Evolutionary conservation across 2,113 vertebrate genomes (phyloP).

Genomic region (Balaenoptera acutorostrata): DNA sequence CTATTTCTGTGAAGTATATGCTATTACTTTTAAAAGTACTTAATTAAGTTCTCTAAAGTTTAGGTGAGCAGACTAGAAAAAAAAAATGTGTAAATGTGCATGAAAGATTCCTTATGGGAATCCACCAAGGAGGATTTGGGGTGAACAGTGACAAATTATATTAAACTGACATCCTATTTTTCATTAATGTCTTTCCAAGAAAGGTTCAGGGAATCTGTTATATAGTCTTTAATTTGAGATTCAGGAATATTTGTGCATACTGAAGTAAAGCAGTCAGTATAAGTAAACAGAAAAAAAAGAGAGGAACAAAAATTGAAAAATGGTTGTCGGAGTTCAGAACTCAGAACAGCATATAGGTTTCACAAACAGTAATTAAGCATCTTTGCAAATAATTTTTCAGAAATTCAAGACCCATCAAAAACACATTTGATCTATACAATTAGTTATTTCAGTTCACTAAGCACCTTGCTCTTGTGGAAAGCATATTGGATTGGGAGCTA

Average conservation of each 20-base stretch:
- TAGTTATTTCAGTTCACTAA: background rate
- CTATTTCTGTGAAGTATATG: slow-evolving; percentile 58
- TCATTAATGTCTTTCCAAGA: slow-evolving; percentile 18
- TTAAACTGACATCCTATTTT: slow-evolving; percentile 45
- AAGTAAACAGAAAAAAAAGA: background rate
- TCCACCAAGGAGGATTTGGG: background rate
- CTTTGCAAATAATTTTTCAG: background rate
- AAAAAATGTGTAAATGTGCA: slow-evolving; percentile 39
- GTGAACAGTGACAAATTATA: slow-evolving; percentile 43
- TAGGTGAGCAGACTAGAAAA: slow-evolving; percentile 33
- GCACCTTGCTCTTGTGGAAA: background rate
- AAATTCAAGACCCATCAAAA: background rate
- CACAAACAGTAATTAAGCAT: background rate
- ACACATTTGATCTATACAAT: background rate
- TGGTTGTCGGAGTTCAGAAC: background rate
- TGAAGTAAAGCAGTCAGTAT: background rate
- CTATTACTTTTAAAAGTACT: slow-evolving; percentile 56
- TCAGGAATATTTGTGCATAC: background rate
- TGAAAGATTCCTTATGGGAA: background rate
- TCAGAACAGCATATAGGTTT: background rate
- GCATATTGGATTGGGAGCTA: too few relatives aligned
- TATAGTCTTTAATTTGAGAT: background rate
- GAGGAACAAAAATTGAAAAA: background rate
- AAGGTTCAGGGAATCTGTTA: background rate
- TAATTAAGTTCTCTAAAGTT: slow-evolving; percentile 62